These are phyloP conservation scores for Melipona beecheii DNA, from an alignment of 2,888 invertebrate genomes.

Conservation along the genomic window DNA sequence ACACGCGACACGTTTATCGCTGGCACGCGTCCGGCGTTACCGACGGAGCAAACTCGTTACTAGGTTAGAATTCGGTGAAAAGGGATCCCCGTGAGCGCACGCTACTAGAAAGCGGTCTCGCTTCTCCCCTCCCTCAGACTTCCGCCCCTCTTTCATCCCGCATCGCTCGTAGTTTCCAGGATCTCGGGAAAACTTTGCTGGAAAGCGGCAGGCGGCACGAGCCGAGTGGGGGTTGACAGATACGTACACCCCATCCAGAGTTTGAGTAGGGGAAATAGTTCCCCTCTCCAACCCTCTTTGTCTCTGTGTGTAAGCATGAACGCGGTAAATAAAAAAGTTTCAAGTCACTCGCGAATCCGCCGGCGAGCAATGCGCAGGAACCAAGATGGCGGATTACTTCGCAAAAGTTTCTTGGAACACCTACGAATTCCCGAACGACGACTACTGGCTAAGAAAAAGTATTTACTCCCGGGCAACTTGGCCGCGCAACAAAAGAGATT, in stretches of 20 bases:
- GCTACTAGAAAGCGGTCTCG: slow-evolving; percentile 62
- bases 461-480: slow-evolving; percentile 36
- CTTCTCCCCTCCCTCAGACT: slow-evolving; percentile 60
- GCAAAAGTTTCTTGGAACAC: slow-evolving; percentile 68
- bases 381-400: slow-evolving; percentile 79
- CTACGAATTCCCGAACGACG: slow-evolving; percentile 58
- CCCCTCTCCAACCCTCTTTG: slow-evolving; percentile 53
- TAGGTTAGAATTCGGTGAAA: slow-evolving; percentile 74
- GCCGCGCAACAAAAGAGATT: slow-evolving; percentile 40
- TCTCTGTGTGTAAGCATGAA: slow-evolving; percentile 64
- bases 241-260: slow-evolving; percentile 64
- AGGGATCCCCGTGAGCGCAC: slow-evolving; percentile 68
- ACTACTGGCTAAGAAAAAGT: slow-evolving; percentile 41
- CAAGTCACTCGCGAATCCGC: slow-evolving; percentile 73
- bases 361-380: slow-evolving; percentile 76
- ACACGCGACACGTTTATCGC: slow-evolving; percentile 71
- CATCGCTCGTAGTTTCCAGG: slow-evolving; percentile 67
- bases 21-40: slow-evolving; percentile 73
- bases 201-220: slow-evolving; percentile 69
- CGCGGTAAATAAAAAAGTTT: slow-evolving; percentile 77
- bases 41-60: slow-evolving; percentile 73
- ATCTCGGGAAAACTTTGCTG: slow-evolving; percentile 77
- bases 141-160: slow-evolving; percentile 39
- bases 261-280: slow-evolving; percentile 65
- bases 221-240: slow-evolving; percentile 61